A percentile compares a stretch with the other conserved stretches of the same genome.
Evolutionary conservation across 1,140 invertebrate genomes (phyloP).

Genomic region (Palaemon carinicauda): DNA sequence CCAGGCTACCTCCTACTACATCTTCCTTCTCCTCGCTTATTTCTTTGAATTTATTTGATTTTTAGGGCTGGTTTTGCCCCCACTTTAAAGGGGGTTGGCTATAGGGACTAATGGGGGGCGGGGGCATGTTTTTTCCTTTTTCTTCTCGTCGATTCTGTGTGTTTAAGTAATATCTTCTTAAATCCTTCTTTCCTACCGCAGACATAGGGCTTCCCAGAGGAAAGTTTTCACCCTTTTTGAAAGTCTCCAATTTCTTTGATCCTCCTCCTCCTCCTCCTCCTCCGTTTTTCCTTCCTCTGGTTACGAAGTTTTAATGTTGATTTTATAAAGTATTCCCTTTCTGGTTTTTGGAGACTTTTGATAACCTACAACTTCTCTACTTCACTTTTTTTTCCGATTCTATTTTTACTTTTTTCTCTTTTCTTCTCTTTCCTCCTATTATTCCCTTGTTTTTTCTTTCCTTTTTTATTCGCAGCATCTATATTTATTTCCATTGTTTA

Average conservation of each 20-base stretch:
- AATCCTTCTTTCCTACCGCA: not conserved
- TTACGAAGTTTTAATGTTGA: no score
- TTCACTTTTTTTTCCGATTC: no score
- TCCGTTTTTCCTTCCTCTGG: no score
- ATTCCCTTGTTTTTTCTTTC: not conserved
- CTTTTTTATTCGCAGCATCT: not conserved
- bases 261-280: no score
- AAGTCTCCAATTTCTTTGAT: not conserved
- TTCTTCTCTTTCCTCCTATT: not conserved
- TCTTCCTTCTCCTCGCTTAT: not conserved
- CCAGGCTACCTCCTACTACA: not conserved
- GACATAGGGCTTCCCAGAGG: not conserved
- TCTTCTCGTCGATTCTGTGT: not conserved
- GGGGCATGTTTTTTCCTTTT: no score
- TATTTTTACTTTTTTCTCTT: not conserved
- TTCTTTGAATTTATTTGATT: not conserved
- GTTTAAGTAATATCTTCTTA: not conserved
- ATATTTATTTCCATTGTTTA: not conserved
- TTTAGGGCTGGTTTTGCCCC: not conserved
- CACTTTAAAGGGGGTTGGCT: not conserved
- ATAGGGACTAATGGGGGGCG: no score
- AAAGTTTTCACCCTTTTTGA: not conserved
- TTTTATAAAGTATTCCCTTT: not conserved
- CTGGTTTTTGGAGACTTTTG: no score
- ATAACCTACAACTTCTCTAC: no score